Base-by-base conservation (phyloP, 2,113 vertebrate genomes). In the Boleophthalmus pectinirostris region DNA sequence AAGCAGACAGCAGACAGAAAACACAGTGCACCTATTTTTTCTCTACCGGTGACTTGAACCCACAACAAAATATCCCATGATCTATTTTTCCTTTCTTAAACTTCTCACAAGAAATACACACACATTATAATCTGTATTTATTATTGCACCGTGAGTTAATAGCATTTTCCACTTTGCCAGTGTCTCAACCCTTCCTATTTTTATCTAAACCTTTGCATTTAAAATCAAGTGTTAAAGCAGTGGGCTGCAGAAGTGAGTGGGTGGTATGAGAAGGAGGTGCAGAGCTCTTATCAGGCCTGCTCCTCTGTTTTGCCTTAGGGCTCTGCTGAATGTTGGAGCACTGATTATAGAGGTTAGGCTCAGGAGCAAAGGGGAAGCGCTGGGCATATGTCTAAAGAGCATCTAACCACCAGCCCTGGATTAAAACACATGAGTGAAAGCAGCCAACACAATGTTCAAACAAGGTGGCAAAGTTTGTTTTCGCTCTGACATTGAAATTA, bases 261-360 rank as follows among this genome's bases (percentile, higher is more conserved):
- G 67, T 74, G 79, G 72, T 78, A 61, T 61, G 74, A 75, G 60
- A 64, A 67, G 60, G 76, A 66, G 75, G 70, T 69, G 53, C 70
- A 49, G 64, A 76, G 68, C 79, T 84, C 83, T 90, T 90, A 89
- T 90, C 87, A 79, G 73, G 58, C 65, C 58, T 33, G 63, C 54
- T 56, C 72, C 76, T 78, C 69, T 49, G 79, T 80, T 85, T 54
- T 70, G 69, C 78, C 72, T 24, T 0, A 3, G 73, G 81, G 65
- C 70, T 70, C 67, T 63, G 81, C 76, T 71, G 79, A 80, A 56
- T 84, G 66, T 69, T 70, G 72, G 74, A 71, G 69, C 43, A 14
- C 70, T 73, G 79, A 91, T 86, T 89, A 75, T 63, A 63, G 70
- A 83, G 71, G 60, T 25, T 70, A 69, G 80, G 60, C 68, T 68